phyloP scores from a whole-genome alignment of 1,140 invertebrate genomes.

The Cheumatopsyche charites region DNA sequence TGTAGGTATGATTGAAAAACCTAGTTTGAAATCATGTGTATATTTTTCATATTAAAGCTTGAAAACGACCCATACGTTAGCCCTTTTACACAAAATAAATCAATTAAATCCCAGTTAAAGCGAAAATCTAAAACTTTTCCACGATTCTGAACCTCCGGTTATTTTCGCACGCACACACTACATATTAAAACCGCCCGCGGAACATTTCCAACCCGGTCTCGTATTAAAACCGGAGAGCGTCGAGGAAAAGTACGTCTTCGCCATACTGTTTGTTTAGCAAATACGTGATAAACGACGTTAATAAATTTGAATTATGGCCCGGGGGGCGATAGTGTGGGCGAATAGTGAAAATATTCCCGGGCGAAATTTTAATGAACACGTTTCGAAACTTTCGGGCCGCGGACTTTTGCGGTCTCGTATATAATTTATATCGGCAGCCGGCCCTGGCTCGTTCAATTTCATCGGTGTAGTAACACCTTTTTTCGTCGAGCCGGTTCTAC shows the following conservation, averaged over 20 bases:
- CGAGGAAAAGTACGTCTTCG: neutral
- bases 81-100: neutral
- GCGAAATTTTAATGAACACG: constrained; percentile 8
- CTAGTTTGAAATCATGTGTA: too few species aligned
- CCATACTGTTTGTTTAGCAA: neutral
- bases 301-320: constrained; percentile 13
- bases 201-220: too few species aligned
- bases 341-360: constrained; percentile 16
- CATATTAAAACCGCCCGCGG: too few species aligned
- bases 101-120: too few species aligned
- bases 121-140: too few species aligned
- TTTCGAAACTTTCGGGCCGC: neutral
- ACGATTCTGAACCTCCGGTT: too few species aligned
- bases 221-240: too few species aligned
- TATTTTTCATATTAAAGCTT: too few species aligned
- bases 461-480: neutral
- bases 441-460: neutral
- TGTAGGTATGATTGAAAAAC: too few species aligned
- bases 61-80: too few species aligned
- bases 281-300: constrained; percentile 7
- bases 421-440: constrained; percentile 7
- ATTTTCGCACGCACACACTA: too few species aligned
- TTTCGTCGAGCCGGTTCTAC: too few species aligned
- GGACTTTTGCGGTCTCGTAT: constrained; percentile 15
- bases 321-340: neutral